Base-by-base conservation (phyloP, 2,797 vertebrate genomes). In the Crypturellus tataupa region DNA sequence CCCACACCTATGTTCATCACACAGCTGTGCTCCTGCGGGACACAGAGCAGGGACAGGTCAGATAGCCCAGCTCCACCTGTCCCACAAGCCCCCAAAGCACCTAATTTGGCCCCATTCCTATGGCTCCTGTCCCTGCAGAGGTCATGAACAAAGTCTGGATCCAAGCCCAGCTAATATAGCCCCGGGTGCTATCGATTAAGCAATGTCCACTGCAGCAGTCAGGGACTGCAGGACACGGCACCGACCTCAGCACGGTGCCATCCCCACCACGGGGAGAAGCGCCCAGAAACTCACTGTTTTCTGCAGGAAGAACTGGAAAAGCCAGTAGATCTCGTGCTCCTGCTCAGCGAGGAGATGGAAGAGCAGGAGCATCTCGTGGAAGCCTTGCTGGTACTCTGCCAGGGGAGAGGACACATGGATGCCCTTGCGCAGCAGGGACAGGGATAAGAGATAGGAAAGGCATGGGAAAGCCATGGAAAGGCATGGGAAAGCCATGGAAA, bases 261-360 rank as follows among this genome's bases (percentile, higher is more conserved):
- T 31, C 16, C 53, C 53, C 53, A 53, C 53, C 31, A 31, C 18
- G 44, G 33, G 42, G 29, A 51, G 5, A 46, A 63, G 39, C 18
- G 16, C 23, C 9, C 29, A 51, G 24, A 56, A n/a, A 51, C 56
- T 94, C 65, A 96, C 92, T 6, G 51, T 96, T 96, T 97, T 96
- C 89, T 97, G 93, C n/a, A 95, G 89, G 35, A 97, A 97, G 85
- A 97, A 97, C 49, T 95, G 95, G 75, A 97, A 97, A 20, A 97
- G 85, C 95, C 97, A 97, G 77, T 91, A 97, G 72, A 85, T 87
- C 58, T 96, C 94, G 0, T 93, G 71, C 24, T 97, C 94, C 11
- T 86, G 79, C 60, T 96, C 55, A 2, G 85, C 92, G 71, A 95
- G 96, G 63, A 97, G 67, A n/a, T 84, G 83, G 80, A 95, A 97